These are phyloP conservation scores for Ganaspis sp. DNA, from an alignment of 1,140 invertebrate genomes.

Conservation along the genomic window DNA sequence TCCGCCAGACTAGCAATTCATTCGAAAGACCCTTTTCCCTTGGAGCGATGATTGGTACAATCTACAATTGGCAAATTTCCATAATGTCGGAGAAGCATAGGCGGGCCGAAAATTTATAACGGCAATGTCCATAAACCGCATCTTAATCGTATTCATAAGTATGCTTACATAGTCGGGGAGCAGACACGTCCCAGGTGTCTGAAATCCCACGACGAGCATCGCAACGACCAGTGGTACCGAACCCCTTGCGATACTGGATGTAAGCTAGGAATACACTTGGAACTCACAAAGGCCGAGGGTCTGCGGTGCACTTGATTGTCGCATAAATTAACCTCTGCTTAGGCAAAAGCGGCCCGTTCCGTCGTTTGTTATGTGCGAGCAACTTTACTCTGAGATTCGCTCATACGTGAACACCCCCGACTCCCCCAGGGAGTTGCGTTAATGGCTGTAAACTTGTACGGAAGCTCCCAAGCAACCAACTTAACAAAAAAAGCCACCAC, in stretches of 20 bases:
- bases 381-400: constrained; percentile 26
- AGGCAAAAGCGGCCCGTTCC: constrained; percentile 57
- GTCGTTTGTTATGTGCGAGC: constrained; percentile 54
- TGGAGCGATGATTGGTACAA: too few relatives aligned
- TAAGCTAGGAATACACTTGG: constrained; percentile 21
- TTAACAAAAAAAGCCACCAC: constrained; percentile 6
- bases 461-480: not conserved
- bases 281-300: constrained; percentile 48
- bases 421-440: constrained; percentile 1
- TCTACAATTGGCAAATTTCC: too few relatives aligned
- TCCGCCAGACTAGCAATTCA: too few relatives aligned
- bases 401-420: constrained; percentile 6
- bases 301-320: constrained; percentile 54
- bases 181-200: constrained; percentile 54
- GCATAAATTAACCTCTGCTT: constrained; percentile 60
- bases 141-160: constrained; percentile 63
- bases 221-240: constrained; percentile 42
- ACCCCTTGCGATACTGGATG: not conserved
- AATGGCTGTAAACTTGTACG: constrained; percentile 23
- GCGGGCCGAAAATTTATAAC: constrained; percentile 38
- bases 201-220: constrained; percentile 50
- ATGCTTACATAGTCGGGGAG: constrained; percentile 40
- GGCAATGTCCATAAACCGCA: constrained; percentile 58
- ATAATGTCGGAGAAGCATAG: too few relatives aligned
- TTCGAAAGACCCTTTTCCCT: too few relatives aligned